These are phyloP conservation scores for Zophobas atratus DNA, from an alignment of 1,140 invertebrate species.

Conservation along the genomic window DNA sequence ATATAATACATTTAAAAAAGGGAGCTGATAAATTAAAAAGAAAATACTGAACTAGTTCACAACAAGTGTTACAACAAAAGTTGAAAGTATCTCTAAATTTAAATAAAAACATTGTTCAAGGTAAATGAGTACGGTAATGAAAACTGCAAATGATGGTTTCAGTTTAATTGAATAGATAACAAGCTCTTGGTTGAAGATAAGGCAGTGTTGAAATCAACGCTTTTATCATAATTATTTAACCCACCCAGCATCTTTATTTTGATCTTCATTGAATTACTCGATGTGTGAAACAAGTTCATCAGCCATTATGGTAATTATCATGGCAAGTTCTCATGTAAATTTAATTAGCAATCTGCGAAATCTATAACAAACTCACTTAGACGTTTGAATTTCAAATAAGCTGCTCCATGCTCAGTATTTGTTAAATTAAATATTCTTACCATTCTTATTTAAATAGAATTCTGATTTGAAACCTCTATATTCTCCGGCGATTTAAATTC, in stretches of 20 bases:
- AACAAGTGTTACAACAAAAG: no score
- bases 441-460: constrained; percentile 30
- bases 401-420: constrained; percentile 7
- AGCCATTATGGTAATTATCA: constrained; percentile 1
- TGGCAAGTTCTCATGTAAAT: background rate
- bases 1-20: no score
- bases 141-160: no score
- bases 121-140: no score
- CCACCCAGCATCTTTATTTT: background rate
- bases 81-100: no score
- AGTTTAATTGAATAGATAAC: no score
- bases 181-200: no score
- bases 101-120: no score
- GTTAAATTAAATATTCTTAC: constrained; percentile 22
- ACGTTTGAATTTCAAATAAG: constrained; percentile 5
- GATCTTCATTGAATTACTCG: background rate
- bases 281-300: background rate
- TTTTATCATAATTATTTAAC: no score
- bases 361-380: background rate
- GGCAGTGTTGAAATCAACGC: no score
- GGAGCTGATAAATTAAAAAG: no score
- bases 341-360: background rate
- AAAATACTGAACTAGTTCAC: no score
- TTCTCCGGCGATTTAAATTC: constrained; percentile 30
- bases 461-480: constrained; percentile 16